Evolutionary conservation across 1,140 invertebrate species (phyloP), one percentile per base, ranked within the genome.

Genomic region (Cydia strobilella): DNA sequence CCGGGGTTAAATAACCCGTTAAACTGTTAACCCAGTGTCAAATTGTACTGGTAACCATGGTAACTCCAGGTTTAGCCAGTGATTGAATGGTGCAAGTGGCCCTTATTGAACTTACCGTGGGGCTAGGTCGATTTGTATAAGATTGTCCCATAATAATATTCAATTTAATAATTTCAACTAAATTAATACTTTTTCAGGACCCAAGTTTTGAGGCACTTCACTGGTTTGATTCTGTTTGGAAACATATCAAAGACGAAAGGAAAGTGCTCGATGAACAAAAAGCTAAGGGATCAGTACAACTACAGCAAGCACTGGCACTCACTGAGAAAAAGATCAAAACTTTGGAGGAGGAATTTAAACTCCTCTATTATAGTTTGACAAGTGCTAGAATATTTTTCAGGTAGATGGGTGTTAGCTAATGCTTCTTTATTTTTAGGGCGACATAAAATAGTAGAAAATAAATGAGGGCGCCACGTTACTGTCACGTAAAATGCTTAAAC

Each of bases 361-460:
- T 99, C 66, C 89, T 99, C 1, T 97, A 97, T 89, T 99, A 97
- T 83, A 98, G 97, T 84, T 93, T 99, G 9, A 98, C 96, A 74
- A 99, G 98, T 93, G 97, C 98, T 7, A 95, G 97, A 89, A 98
- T 99, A 84, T 99, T 99, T 93, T 99, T 99, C 90, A 95, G 96
- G 86, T 93, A 86, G 80, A 71, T 74, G 76, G 7, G n/a, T 23
- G 48, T 18, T 0, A 59, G 6, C 18, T 48, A 20, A 23, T 15
- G 15, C 51, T 20, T 59, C 0, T 10, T 59, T 54, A 54, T 54
- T 20, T 54, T n/a, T n/a, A n/a, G n/a, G n/a, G n/a, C n/a, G n/a
- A n/a, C n/a, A n/a, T n/a, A n/a, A n/a, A n/a, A n/a, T n/a, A n/a
- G n/a, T n/a, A n/a, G n/a, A n/a, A n/a, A n/a, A n/a, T n/a, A n/a